Evolutionary conservation across 1,140 invertebrate species (phyloP).

Genomic region (Drosophila guanche): DNA sequence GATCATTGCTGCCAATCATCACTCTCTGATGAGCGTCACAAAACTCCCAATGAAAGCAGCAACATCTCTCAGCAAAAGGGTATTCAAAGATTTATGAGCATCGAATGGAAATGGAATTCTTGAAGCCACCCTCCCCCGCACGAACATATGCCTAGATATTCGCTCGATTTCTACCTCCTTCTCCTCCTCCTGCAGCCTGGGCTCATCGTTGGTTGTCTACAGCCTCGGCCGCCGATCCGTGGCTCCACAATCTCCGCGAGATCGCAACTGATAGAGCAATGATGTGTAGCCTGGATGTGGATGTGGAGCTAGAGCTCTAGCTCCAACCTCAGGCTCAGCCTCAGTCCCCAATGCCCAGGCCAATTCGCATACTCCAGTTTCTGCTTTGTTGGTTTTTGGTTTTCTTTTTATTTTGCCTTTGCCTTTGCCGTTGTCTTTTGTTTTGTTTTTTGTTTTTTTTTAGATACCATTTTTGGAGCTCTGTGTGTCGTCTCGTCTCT

Average conservation of each 20-base stretch:
- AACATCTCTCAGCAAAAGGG: too few species aligned
- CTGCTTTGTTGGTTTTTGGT: constrained; percentile 10
- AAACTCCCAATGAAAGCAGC: too few species aligned
- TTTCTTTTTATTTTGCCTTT: constrained; percentile 10
- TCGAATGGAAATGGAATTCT: background rate
- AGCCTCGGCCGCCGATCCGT: constrained; percentile 41
- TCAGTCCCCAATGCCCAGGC: constrained; percentile 34
- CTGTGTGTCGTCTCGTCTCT: constrained; percentile 20
- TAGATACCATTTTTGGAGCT: constrained; percentile 64
- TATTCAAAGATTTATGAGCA: too few species aligned
- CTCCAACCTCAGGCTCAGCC: constrained; percentile 11
- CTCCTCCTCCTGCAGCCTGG: constrained; percentile 24
- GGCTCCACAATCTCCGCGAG: constrained; percentile 64
- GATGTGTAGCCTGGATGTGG: constrained; percentile 68
- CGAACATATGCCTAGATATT: constrained; percentile 32
- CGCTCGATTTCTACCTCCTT: background rate
- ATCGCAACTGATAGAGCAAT: constrained; percentile 82
- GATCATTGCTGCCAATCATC: too few species aligned
- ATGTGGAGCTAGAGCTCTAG: constrained; percentile 12
- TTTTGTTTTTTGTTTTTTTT: constrained; percentile 7
- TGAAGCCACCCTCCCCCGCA: constrained; percentile 4
- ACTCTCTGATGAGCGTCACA: too few species aligned
- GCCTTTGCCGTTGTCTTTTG: constrained; percentile 29
- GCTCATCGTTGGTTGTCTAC: constrained; percentile 38
- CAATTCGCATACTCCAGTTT: constrained; percentile 71